Base-by-base conservation (phyloP, 2,888 invertebrate genomes). In the Eilema caniola region DNA sequence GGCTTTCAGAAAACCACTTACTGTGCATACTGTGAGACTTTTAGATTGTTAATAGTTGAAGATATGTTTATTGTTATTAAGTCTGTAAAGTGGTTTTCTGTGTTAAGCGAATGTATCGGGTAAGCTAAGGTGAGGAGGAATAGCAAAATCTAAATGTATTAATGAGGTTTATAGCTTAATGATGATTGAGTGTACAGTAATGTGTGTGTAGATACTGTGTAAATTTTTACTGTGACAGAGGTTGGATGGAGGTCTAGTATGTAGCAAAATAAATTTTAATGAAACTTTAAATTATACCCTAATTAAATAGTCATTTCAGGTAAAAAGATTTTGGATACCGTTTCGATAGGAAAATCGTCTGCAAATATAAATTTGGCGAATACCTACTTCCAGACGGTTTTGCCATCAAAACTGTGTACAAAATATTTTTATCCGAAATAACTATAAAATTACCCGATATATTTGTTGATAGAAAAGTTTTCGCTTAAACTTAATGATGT, bases 41-140 rank as follows among this genome's bases (percentile, higher is more conserved):
- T 33, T 31, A 65, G 23, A 53, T 59, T 60, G 60, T 64, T 60
- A 59, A 69, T 60, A 69, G 64, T 64, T 60, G 20, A 64, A 47
- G 47, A 64, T 28, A 56, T 62, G 24, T 62, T 20, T 62, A 70
- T 66, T 70, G 60, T 53, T 62, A 70, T 66, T 69, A 57, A 23
- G 28, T n/a, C 20, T 60, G 60, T 66, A 62, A 37, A 66, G 60
- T 61, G 69, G 57, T 33, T 65, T 70, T 70, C 69, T 66, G 33
- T 70, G 69, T 70, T 56, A 12, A 24, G 11, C 0, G 23, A 24
- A 16, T 62, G 37, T 56, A 57, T 20, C 23, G 25, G 16, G 47
- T 24, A 61, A 59, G 24, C 28, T 28, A 47, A 53, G 53, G 53
- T 53, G n/a, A 53, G 31, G n/a, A 28, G 24, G 24, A 41, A 33